Evolutionary conservation across 2,888 invertebrate species (phyloP).

Genomic region (Physocephala rufipes): DNA sequence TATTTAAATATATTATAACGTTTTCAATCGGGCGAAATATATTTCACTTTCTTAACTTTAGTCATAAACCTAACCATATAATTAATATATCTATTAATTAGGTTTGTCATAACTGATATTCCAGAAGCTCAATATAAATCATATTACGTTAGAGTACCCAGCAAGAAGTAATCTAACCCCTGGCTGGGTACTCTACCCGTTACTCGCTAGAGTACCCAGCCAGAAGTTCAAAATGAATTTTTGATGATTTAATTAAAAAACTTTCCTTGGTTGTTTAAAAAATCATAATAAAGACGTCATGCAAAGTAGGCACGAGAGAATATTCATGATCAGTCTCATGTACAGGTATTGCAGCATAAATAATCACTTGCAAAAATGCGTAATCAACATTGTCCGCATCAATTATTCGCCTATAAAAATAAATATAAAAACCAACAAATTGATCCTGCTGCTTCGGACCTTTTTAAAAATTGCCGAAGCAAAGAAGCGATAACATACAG

Average conservation of each 20-base stretch:
- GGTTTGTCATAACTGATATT: too few relatives aligned
- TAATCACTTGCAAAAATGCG: slow-evolving; percentile 2
- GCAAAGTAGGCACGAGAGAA: not conserved
- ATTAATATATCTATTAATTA: too few relatives aligned
- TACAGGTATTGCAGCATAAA: not conserved
- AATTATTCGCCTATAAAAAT: slow-evolving; percentile 16
- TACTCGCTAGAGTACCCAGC: too few relatives aligned
- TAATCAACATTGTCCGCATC: slow-evolving; percentile 16
- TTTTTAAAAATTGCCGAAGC: not conserved
- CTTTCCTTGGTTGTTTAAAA: not conserved
- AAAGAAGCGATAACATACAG: not conserved
- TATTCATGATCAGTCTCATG: not conserved
- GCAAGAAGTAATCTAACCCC: too few relatives aligned
- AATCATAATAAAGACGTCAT: slow-evolving; percentile 7
- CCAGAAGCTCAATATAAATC: too few relatives aligned
- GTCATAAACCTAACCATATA: too few relatives aligned
- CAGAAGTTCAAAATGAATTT: too few relatives aligned
- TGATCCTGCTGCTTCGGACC: not conserved
- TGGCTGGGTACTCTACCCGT: too few relatives aligned
- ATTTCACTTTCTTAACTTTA: too few relatives aligned
- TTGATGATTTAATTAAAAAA: not conserved
- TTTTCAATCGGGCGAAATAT: too few relatives aligned
- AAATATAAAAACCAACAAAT: slow-evolving; percentile 12
- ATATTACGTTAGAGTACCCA: too few relatives aligned
- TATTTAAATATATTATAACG: too few relatives aligned